phyloP scores from a whole-genome alignment of 2,797 vertebrate species.

The Poeciliopsis infans region DNA sequence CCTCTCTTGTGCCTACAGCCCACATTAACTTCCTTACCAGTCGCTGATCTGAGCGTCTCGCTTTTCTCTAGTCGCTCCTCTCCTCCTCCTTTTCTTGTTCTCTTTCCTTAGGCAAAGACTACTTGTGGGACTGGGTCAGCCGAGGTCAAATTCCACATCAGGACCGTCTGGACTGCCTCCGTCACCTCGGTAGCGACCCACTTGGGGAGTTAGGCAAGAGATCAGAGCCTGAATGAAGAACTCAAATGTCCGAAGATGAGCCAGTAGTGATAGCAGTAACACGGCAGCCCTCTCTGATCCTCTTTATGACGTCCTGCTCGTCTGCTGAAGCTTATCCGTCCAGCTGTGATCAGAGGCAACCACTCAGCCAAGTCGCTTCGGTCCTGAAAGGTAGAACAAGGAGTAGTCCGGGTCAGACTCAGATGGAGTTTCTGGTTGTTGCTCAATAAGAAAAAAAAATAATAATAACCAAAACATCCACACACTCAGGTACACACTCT shows the following conservation, averaged over 20 bases:
- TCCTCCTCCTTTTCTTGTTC: conserved; percentile 61
- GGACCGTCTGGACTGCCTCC: conserved; percentile 47
- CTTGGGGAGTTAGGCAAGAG: conserved; percentile 40
- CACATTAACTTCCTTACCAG: conserved; percentile 73
- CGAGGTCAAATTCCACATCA: conserved; percentile 81
- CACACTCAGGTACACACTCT: conserved; percentile 37
- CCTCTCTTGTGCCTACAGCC: conserved; percentile 20
- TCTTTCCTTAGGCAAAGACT: conserved; percentile 70
- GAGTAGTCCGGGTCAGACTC: conserved; percentile 54
- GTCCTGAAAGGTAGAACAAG: conserved; percentile 50
- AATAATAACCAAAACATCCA: conserved; percentile 11
- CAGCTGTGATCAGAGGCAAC: conserved; percentile 27
- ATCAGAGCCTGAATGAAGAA: conserved; percentile 18
- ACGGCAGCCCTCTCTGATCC: conserved; percentile 27
- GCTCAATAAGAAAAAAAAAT: conserved; percentile 58
- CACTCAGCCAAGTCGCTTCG: conserved; percentile 20
- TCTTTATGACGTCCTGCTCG: conserved; percentile 6
- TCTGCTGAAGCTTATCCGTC: conserved; percentile 23
- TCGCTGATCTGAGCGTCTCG: conserved; percentile 60
- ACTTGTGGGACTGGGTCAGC: conserved; percentile 69
- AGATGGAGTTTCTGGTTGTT: background rate
- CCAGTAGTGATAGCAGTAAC: conserved; percentile 16
- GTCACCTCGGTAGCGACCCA: conserved; percentile 60
- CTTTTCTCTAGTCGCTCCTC: conserved; percentile 41
- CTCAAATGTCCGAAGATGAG: conserved; percentile 17